Percentiles rank a stretch among this genome's conserved stretches.
Conservation (phyloP, 2,797 vertebrate species). For the Anguilla megastoma region DNA sequence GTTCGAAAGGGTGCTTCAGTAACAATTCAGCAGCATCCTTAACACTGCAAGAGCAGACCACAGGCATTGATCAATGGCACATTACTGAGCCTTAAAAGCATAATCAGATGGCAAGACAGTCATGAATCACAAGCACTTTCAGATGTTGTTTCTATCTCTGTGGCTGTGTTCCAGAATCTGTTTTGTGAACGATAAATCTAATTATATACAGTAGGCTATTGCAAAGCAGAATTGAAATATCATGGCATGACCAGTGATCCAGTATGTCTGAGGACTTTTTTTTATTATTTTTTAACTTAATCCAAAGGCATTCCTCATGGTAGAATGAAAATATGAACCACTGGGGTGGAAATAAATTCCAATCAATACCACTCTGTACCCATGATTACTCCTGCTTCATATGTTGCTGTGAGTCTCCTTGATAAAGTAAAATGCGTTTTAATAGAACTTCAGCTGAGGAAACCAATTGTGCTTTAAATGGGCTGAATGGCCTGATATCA, state of each 20-base stretch:
- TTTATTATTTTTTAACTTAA: neutral
- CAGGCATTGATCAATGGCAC: conserved; percentile 8
- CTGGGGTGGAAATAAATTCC: neutral
- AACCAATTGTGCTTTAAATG: neutral
- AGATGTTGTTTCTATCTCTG: conserved; percentile 22
- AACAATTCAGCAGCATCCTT: neutral
- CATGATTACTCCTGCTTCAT: neutral
- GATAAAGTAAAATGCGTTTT: neutral
- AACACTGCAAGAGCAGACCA: neutral
- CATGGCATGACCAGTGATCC: neutral
- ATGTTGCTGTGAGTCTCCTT: neutral
- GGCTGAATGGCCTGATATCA: neutral
- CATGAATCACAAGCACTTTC: conserved; percentile 28
- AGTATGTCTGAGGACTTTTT: neutral
- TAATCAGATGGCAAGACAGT: conserved; percentile 33
- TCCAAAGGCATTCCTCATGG: neutral
- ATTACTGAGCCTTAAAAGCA: conserved; percentile 10
- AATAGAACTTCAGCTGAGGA: neutral
- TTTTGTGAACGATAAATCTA: neutral
- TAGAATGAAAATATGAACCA: neutral
- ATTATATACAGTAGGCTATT: neutral
- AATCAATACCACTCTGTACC: neutral
- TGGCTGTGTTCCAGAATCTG: conserved; percentile 32
- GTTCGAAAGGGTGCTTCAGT: neutral
- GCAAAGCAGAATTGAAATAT: neutral